Evolutionary conservation across 2,797 vertebrate species (phyloP).

Genomic region (Poecilia wingei): DNA sequence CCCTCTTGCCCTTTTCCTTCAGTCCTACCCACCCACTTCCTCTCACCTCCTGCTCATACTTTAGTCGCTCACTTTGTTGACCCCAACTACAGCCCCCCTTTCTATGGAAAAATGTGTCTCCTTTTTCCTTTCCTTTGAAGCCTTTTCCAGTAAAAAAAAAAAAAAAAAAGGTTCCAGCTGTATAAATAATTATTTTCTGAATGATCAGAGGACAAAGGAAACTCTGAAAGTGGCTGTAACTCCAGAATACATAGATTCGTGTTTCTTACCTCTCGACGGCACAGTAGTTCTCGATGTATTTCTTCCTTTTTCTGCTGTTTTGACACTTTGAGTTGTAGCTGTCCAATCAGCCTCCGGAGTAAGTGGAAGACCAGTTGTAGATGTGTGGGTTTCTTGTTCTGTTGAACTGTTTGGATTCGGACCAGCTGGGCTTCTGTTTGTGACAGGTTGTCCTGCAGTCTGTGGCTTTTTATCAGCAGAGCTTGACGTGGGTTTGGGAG

Average conservation of each 20-base stretch:
- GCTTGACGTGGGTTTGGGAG: constrained; percentile 19
- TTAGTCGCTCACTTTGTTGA: constrained; percentile 52
- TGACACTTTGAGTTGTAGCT: constrained; percentile 34
- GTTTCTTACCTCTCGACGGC: constrained; percentile 69
- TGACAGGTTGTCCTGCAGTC: constrained; percentile 25
- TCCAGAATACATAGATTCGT: constrained; percentile 19
- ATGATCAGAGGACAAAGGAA: constrained; percentile 44
- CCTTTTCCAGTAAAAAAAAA: constrained; percentile 55
- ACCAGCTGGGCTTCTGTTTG: constrained; percentile 30
- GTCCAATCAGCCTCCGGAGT: constrained; percentile 22
- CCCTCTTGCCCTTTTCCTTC: constrained; percentile 40
- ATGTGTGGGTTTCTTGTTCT: constrained; percentile 38
- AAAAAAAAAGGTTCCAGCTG: constrained; percentile 62
- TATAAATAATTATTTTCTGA: constrained; percentile 68
- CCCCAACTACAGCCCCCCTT: constrained; percentile 57
- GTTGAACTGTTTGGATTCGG: constrained; percentile 38
- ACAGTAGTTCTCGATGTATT: constrained; percentile 41
- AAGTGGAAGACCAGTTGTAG: constrained; percentile 20
- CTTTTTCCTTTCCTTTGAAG: constrained; percentile 64
- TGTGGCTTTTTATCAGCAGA: constrained; percentile 29
- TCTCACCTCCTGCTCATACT: constrained; percentile 47
- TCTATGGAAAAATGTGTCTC: constrained; percentile 58
- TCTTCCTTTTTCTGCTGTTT: constrained; percentile 36
- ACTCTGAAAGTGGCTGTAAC: constrained; percentile 16
- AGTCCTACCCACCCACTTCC: constrained; percentile 30